phyloP scores from a whole-genome alignment of 35 echinoderm and acorn worm genomes.

The Holothuria glaberrima region DNA sequence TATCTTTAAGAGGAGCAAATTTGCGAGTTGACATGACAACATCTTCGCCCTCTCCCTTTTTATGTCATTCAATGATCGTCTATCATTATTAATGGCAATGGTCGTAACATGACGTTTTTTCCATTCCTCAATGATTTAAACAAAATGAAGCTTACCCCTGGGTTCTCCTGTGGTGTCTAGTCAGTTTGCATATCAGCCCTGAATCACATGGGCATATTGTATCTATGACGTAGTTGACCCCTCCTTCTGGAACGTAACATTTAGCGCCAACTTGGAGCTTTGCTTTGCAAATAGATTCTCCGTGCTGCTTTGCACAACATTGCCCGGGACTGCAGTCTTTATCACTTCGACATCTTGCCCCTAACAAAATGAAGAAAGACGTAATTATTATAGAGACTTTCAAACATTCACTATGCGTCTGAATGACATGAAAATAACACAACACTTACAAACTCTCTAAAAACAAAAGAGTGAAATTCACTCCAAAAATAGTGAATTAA shows the following conservation, averaged over 20 bases:
- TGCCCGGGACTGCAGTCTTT: constrained; percentile 73
- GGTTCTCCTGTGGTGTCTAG: constrained; percentile 29
- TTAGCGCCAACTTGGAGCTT: constrained; percentile 69
- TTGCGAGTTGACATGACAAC: too few relatives aligned
- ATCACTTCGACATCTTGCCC: constrained; percentile 81
- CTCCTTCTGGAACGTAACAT: constrained; percentile 90
- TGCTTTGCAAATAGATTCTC: constrained; percentile 90
- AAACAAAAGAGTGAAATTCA: neutral
- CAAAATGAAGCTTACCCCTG: constrained; percentile 42
- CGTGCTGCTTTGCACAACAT: constrained; percentile 94
- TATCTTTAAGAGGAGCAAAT: too few relatives aligned
- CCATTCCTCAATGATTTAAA: too few relatives aligned
- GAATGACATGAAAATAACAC: neutral
- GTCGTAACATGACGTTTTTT: too few relatives aligned
- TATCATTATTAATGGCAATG: too few relatives aligned
- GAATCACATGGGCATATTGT: constrained; percentile 89
- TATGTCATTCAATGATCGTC: too few relatives aligned
- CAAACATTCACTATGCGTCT: neutral
- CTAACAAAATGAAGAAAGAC: constrained; percentile 37
- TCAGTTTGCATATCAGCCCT: constrained; percentile 71
- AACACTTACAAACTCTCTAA: too few relatives aligned
- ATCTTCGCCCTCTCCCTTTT: too few relatives aligned
- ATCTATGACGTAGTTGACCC: constrained; percentile 85
- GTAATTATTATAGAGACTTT: neutral
- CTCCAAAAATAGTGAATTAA: neutral